Evolutionary conservation across 2,113 vertebrate species (phyloP).

Genomic region (Rhadina sibilatrix): DNA sequence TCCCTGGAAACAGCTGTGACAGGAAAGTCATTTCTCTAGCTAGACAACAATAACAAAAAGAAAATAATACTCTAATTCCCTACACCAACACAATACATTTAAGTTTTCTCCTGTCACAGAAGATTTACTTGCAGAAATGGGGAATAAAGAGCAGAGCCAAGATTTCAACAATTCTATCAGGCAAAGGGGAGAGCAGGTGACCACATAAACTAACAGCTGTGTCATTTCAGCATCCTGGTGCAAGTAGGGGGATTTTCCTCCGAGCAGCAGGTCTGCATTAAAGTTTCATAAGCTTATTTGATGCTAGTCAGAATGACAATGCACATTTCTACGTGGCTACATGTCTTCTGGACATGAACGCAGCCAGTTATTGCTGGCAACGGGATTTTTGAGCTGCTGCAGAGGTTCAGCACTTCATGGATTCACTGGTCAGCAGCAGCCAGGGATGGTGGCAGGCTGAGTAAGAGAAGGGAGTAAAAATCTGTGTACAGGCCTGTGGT

Average conservation of each 20-base stretch:
- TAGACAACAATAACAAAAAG: not conserved
- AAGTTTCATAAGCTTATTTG: not conserved
- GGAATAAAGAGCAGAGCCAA: not conserved
- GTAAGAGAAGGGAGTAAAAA: not conserved
- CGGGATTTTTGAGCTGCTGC: not conserved
- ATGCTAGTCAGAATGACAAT: not conserved
- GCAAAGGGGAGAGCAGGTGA: not conserved
- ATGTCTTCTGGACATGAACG: not conserved
- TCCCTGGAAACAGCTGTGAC: not conserved
- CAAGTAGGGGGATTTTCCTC: not conserved
- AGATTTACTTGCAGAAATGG: not conserved
- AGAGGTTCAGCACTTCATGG: not conserved
- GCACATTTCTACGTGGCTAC: not conserved
- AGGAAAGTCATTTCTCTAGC: not conserved
- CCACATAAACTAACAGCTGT: not conserved
- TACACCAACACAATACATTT: not conserved
- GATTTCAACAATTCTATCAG: not conserved
- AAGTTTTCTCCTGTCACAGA: not conserved
- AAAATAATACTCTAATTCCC: not conserved
- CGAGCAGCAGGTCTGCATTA: not conserved
- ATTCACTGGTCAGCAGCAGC: accelerated
- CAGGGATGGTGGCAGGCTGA: not conserved
- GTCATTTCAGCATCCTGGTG: not conserved
- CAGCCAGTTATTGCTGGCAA: not conserved
- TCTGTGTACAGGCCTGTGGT: not conserved